Evolutionary conservation across 2,888 invertebrate species (phyloP).

Genomic region (Tupiocoris notatus): DNA sequence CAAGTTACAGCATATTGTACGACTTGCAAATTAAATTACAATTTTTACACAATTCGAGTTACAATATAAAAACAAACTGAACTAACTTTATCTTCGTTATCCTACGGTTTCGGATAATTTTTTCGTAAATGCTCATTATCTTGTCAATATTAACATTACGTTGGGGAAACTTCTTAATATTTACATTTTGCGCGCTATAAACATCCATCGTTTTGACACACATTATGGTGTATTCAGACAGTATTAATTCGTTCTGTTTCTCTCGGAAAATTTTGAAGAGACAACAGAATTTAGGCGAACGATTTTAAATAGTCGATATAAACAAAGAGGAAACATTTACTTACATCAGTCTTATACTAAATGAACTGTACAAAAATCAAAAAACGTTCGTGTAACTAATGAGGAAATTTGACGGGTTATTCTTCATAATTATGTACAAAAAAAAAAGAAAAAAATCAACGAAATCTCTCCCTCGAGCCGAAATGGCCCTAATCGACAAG

Average conservation of each 20-base stretch:
- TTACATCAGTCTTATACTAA: conserved; percentile 43
- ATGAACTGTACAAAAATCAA: conserved; percentile 20
- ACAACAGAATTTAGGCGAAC: conserved; percentile 24
- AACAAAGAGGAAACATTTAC: conserved; percentile 12
- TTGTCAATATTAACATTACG: conserved; percentile 12
- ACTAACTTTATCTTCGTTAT: not conserved
- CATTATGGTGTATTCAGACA: conserved; percentile 47
- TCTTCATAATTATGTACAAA: conserved; percentile 6
- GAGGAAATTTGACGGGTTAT: not conserved
- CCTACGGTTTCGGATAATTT: not conserved
- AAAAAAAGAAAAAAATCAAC: conserved; percentile 13
- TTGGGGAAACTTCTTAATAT: conserved; percentile 13
- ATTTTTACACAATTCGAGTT: conserved; percentile 24
- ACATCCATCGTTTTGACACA: conserved; percentile 45
- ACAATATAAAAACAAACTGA: conserved; percentile 20
- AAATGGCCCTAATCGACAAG: conserved; percentile 3
- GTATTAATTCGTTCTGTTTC: conserved; percentile 45
- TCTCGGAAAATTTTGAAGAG: conserved; percentile 26
- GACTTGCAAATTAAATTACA: no score
- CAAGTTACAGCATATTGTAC: no score
- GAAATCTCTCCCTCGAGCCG: no score
- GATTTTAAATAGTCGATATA: conserved; percentile 17
- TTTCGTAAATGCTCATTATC: conserved; percentile 20
- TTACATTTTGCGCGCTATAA: conserved; percentile 28
- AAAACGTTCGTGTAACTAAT: not conserved